Evolutionary conservation across 2,797 vertebrate genomes (phyloP), one percentile per base, ranked within the genome.

Genomic region (Cossypha dichroa): DNA sequence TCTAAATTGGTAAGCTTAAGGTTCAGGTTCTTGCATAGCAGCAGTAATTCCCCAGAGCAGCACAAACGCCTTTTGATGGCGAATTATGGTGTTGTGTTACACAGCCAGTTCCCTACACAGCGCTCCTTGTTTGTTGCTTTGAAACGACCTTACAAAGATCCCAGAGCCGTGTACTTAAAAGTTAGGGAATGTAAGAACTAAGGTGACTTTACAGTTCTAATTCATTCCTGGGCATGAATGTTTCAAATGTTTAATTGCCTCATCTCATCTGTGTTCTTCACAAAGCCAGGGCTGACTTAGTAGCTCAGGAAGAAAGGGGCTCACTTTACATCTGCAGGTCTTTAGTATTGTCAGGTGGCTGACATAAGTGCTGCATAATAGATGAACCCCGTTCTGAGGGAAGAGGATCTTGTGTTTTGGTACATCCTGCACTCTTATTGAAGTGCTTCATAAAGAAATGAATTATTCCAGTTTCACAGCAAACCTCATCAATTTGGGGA

Each of bases 11-110:
- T 77, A 84, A 83, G 81, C 52, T 82, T 56, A 82, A 62, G 64
- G 77, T 81, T 96, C 81, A 73, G 38, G 56, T 91, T 94, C 70
- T 68, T 91, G 73, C 81, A 33, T 28, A 67, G 94, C 87, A 80
- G 45, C 68, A 59, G 63, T 89, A 92, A 89, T 91, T 93, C 46
- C 83, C n/a, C 48, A 55, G 89, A 62, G 36, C 13, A 31, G 58
- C 46, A 85, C 88, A 95, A 70, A 56, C 1, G 46, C 64, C 76
- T 83, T 90, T 88, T 88, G 75, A 58, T 90, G 31, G 70, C 0
- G 34, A 78, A 72, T 91, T 93, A 74, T 0, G 0, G 62, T 66
- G 64, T 93, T 83, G 49, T 8, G 7, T 95, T 94, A 85, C 88
- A 29, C 17, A 41, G 46, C 28, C 55, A 36, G 52, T 33, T 88